A percentile compares a stretch with the other conserved stretches of the same genome.
Evolutionary conservation across 2,888 invertebrate species (phyloP).

Genomic region (Globia sparganii): DNA sequence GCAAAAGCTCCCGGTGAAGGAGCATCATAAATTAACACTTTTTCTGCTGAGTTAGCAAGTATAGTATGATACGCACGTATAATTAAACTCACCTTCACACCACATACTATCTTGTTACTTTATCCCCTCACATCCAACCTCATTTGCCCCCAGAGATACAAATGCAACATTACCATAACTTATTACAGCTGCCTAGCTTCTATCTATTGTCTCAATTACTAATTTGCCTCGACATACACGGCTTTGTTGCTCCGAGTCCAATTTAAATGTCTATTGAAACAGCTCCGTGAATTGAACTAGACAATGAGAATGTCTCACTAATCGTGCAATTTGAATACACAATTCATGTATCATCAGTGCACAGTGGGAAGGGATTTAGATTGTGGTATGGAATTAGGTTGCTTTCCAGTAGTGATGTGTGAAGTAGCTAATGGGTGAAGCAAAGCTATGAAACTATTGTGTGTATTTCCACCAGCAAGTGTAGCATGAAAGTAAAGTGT

Average conservation of each 20-base stretch:
- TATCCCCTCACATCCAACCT: not conserved
- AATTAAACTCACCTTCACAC: not conserved
- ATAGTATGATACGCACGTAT: not conserved
- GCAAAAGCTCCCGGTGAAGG: not conserved
- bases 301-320: conserved; percentile 63
- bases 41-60: not conserved
- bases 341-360: conserved; percentile 52
- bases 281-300: conserved; percentile 54
- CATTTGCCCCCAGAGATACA: conserved; percentile 15
- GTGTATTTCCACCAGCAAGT: not conserved
- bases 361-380: conserved; percentile 51
- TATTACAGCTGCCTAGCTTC: conserved; percentile 36
- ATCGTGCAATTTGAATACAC: conserved; percentile 68
- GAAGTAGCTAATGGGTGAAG: not conserved
- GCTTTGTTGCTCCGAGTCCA: conserved; percentile 60
- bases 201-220: conserved; percentile 59
- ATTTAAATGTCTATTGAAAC: conserved; percentile 68
- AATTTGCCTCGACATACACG: conserved; percentile 58
- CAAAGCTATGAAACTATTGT: not conserved
- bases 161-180: conserved; percentile 53
- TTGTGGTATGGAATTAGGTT: conserved; percentile 38
- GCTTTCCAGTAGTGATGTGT: not conserved
- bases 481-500: too few species aligned
- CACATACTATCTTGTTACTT: not conserved
- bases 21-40: not conserved